Evolutionary conservation across 1,140 invertebrate genomes (phyloP), one percentile per base, ranked within the genome.

Genomic region (Hestina assimilis): DNA sequence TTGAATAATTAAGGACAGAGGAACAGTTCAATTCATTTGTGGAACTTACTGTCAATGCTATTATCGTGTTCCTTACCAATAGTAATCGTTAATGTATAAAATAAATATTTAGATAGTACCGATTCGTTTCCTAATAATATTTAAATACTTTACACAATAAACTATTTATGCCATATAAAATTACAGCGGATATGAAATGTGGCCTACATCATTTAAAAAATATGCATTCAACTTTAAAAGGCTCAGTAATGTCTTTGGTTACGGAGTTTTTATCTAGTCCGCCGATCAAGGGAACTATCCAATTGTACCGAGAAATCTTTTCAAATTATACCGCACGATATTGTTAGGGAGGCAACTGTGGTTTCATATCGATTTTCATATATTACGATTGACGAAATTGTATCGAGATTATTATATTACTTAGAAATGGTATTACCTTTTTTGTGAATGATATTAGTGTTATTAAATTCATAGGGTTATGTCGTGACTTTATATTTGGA

Each of bases 221-320:
- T 51, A 24, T 26, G 31, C 21, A 23, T 8, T 51, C 11, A 11
- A 11, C 48, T 52, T 52, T 21, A 68, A 66, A 46, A 50, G 54
- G 52, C 17, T 59, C 33, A 21, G 63, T 66, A 75, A 66, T 72
- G 66, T 72, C 69, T 81, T 69, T 72, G 71, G 67, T 78, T 78
- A 75, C 67, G 43, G 60, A 42, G 59, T 63, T 55, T 58, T 76
- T 80, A 82, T 84, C 77, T 80, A 56, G 33, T 38, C 54, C 48
- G 41, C 58, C 64, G 54, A 79, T 82, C 69, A 59, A 67, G 68
- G 69, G 71, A 75, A 70, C 68, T 74, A 69, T 75, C 72, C 66
- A 66, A 74, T 79, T 76, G 71, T 75, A 66, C 70, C 66, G 69
- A 53, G 61, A 66, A 63, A 73, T 74, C 69, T 74, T 72, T 78